A percentile compares a stretch with the other conserved stretches of the same genome.
phyloP scores from a whole-genome alignment of 2,113 vertebrate species.

The Quiscalus mexicanus region DNA sequence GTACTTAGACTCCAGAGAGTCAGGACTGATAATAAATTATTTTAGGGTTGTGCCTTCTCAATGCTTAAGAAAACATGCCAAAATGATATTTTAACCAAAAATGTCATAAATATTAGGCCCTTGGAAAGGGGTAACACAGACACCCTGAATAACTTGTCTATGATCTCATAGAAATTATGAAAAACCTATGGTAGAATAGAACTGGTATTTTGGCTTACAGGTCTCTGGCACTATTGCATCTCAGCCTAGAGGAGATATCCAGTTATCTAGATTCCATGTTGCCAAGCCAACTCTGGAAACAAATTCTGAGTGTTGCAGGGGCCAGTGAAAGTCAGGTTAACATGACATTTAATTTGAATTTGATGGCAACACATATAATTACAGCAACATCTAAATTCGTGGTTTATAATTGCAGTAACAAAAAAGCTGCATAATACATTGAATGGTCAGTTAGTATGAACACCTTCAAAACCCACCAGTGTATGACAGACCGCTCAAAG shows the following conservation, averaged over 20 bases:
- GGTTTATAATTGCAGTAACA: neutral
- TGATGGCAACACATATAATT: neutral
- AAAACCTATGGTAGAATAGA: neutral
- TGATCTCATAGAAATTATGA: neutral
- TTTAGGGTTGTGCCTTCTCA: neutral
- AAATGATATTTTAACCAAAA: neutral
- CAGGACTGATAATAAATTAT: neutral
- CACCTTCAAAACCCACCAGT: neutral
- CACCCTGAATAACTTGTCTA: neutral
- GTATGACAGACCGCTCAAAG: neutral
- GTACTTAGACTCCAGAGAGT: neutral
- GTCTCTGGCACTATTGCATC: neutral
- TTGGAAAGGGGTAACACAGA: neutral
- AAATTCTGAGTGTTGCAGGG: neutral
- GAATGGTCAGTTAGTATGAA: neutral
- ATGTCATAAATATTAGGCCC: neutral
- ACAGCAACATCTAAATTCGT: neutral
- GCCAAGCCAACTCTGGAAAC: neutral
- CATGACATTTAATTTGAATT: neutral
- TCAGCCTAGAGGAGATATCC: neutral
- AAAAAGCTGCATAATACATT: neutral
- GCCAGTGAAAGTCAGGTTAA: neutral
- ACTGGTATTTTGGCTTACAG: neutral
- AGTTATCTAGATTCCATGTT: neutral
- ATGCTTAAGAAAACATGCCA: neutral